Conservation (phyloP, 1,140 invertebrate genomes). For the Andrena cerasifolii region DNA sequence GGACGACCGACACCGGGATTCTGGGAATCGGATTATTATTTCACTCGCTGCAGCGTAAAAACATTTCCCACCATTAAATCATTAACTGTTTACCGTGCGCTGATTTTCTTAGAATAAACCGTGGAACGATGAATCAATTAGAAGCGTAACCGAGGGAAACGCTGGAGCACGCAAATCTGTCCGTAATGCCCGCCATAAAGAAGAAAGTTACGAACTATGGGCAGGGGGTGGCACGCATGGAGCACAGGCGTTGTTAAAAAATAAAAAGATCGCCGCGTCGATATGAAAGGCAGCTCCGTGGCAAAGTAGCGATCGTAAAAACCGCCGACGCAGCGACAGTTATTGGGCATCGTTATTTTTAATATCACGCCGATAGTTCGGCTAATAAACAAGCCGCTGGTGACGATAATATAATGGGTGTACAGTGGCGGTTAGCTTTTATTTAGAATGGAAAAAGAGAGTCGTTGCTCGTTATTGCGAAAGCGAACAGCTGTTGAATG, state of each 20-base stretch:
- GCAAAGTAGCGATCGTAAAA: constrained; percentile 11
- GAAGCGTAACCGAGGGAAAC: no score
- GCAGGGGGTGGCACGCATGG: neutral
- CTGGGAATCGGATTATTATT: neutral
- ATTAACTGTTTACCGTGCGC: no score
- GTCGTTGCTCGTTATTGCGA: neutral
- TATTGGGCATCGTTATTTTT: constrained; percentile 20
- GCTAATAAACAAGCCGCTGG: constrained; percentile 2
- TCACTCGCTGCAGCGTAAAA: neutral
- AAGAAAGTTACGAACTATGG: neutral
- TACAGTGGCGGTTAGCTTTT: neutral
- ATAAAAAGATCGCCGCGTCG: neutral
- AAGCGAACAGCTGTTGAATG: neutral
- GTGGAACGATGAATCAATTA: no score
- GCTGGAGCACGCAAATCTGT: no score
- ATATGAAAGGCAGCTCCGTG: neutral
- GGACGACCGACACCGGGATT: neutral
- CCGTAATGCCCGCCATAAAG: no score
- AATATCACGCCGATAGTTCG: neutral
- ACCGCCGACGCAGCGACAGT: neutral
- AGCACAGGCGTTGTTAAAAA: neutral
- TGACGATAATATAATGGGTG: neutral
- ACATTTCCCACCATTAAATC: no score
- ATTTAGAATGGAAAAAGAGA: neutral
- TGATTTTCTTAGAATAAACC: no score